Evolutionary conservation across 2,113 vertebrate species (phyloP).

Genomic region (Larimichthys polyactis): DNA sequence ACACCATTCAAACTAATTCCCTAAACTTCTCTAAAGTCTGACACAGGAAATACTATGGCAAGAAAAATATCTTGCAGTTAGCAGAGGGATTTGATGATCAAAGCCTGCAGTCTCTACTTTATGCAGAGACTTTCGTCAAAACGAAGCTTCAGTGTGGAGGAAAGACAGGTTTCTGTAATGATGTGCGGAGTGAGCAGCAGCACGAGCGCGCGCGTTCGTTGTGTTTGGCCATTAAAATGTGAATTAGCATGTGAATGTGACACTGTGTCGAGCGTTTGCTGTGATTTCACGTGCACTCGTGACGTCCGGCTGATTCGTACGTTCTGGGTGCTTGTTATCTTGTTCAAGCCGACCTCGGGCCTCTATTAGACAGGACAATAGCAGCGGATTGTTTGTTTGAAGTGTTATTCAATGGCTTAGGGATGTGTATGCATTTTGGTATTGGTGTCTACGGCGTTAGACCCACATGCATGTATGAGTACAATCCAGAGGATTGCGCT

Average conservation of each 20-base stretch:
- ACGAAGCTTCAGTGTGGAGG: slow-evolving; percentile 41
- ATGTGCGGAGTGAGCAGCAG: slow-evolving; percentile 36
- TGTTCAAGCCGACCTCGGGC: slow-evolving; percentile 27
- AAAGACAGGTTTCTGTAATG: slow-evolving; percentile 49
- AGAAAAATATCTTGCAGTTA: slow-evolving; percentile 21
- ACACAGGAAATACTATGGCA: slow-evolving; percentile 12
- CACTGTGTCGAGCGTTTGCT: slow-evolving; percentile 16
- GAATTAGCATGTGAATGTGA: slow-evolving; percentile 49
- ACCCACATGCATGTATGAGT: neutral
- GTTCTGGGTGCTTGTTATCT: slow-evolving; percentile 24
- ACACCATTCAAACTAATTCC: neutral
- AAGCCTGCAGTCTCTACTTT: slow-evolving; percentile 50
- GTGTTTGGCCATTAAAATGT: slow-evolving; percentile 15
- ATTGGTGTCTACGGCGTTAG: neutral
- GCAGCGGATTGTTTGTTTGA: slow-evolving; percentile 27
- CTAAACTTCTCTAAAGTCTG: slow-evolving; percentile 13
- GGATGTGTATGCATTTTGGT: neutral
- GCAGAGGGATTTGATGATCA: slow-evolving; percentile 63
- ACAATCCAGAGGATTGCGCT: neutral
- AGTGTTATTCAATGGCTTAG: slow-evolving; percentile 17
- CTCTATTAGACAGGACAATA: slow-evolving; percentile 39
- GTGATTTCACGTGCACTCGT: slow-evolving; percentile 19
- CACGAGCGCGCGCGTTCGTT: neutral
- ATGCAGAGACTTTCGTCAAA: too few species aligned
- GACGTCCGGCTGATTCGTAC: slow-evolving; percentile 23